Base-by-base conservation (phyloP, 2,888 invertebrate species). In the Hirtodrosophila alboralis region DNA sequence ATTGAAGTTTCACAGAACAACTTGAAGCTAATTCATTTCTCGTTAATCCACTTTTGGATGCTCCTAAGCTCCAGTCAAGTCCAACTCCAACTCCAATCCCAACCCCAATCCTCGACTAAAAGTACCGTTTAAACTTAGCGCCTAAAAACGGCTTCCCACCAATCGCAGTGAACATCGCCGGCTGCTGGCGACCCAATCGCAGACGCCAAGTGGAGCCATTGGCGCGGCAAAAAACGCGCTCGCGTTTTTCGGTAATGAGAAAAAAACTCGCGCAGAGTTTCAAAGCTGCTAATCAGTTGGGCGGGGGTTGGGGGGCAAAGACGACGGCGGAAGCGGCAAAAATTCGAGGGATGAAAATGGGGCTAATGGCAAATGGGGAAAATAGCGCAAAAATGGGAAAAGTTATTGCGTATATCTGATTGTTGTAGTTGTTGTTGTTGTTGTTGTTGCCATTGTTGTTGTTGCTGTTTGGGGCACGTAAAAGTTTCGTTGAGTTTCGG, bases 161-260 rank as follows among this genome's bases (percentile, higher is more conserved):
- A 80, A 84, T 84, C 75, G 77, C 77, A 75, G 60, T 14, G 45
- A 57, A 62, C 77, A 59, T 66, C 58, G 54, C 16, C 75, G 43
- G 8, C 52, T 56, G 16, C 60, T 48, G 28, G 59, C 67, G 65
- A 77, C 77, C 84, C 78, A 80, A 84, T 84, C 54, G 84, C 77
- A 75, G 67, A 61, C 57, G 75, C 68, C 84, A 79, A 83, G 68
- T 79, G 68, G 74, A 74, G 76, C 65, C 77, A 83, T 83, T 79
- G 79, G 79, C 65, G 73, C 59, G 66, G 78, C 77, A 66, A 78
- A 74, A 83, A 74, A 64, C 76, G 52, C 74, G 77, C 48, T 43
- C 75, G 80, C 63, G 68, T 62, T 79, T 78, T 79, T 61, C 49
- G 59, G 44, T 80, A 80, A 80, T 80, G 78, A 80, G 78, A 77